These are phyloP conservation scores for Ceratotherium simum DNA, from an alignment of 2,113 vertebrate species.

Conservation along the genomic window DNA sequence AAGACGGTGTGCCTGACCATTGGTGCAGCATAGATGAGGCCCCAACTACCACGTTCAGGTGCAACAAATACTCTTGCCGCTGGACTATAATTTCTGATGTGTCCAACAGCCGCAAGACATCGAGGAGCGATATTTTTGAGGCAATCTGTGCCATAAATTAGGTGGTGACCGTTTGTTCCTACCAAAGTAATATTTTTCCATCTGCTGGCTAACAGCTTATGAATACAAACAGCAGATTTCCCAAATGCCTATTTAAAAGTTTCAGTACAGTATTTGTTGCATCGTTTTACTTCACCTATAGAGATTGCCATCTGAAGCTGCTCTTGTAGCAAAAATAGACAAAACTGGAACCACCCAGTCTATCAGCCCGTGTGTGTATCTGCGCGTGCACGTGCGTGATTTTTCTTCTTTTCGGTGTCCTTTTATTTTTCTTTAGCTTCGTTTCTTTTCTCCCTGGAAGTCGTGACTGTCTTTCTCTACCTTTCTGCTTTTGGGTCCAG, in stretches of 20 bases:
- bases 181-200: conserved; percentile 72
- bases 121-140: conserved; percentile 2
- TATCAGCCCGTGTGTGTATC: neutral
- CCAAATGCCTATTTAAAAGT: conserved; percentile 52
- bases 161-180: conserved; percentile 63
- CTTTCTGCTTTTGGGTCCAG: neutral
- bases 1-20: neutral
- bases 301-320: neutral
- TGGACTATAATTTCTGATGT: neutral
- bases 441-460: neutral
- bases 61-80: neutral
- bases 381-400: neutral
- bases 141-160: conserved; percentile 62
- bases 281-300: neutral
- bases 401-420: neutral
- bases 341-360: neutral
- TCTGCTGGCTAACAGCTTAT: conserved; percentile 75
- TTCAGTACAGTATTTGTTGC: neutral
- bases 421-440: neutral
- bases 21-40: neutral
- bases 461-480: neutral
- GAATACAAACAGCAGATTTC: conserved; percentile 67
- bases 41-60: neutral
- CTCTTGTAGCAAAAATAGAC: neutral
- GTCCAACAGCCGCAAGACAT: neutral